Conservation (phyloP, 2,113 vertebrate species). For the Electrona antarctica region DNA sequence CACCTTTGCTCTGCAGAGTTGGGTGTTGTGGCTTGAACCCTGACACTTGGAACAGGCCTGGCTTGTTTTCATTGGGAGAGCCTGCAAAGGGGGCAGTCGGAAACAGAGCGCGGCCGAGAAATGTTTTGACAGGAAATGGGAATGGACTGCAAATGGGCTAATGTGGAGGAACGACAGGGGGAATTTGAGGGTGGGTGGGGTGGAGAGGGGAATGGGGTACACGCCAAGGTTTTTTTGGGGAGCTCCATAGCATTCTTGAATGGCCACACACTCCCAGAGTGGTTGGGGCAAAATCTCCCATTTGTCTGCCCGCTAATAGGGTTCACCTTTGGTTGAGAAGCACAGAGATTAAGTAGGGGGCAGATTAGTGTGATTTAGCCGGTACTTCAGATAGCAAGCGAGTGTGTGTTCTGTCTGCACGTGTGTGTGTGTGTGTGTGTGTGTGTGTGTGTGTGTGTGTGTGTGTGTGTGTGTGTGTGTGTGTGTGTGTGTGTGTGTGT, state of each 20-base stretch:
- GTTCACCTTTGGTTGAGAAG: constrained; percentile 68
- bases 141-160: constrained; percentile 65
- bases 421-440: constrained; percentile 31
- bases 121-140: constrained; percentile 74
- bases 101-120: constrained; percentile 49
- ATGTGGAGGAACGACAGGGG: constrained; percentile 56
- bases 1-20: constrained; percentile 61
- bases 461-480: constrained; percentile 23
- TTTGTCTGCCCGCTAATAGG: constrained; percentile 71
- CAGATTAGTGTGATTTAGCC: constrained; percentile 68
- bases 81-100: constrained; percentile 48
- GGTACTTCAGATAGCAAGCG: constrained; percentile 44
- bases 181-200: constrained; percentile 42
- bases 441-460: constrained; percentile 8
- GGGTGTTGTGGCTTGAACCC: constrained; percentile 59
- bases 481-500: neutral
- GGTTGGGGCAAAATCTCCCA: constrained; percentile 50
- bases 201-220: constrained; percentile 13
- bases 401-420: neutral
- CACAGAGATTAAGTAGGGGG: constrained; percentile 63
- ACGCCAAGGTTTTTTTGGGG: constrained; percentile 47
- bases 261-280: constrained; percentile 23
- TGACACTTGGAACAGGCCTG: constrained; percentile 36
- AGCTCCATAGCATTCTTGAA: constrained; percentile 50
- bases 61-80: constrained; percentile 65